phyloP scores from a whole-genome alignment of 2,113 vertebrate species.

The human region GRCh38 chr1:108529501-108530000 shows the following conservation, averaged over 20 bases:
- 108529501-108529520: neutral
- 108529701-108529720: neutral
- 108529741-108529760: neutral
- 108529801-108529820: neutral
- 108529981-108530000: neutral
- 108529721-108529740: neutral
- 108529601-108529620: too few species aligned
- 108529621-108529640: neutral
- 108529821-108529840: neutral
- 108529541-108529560: neutral
- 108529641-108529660: neutral
- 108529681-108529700: neutral
- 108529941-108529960: neutral
- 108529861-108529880: neutral
- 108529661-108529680: neutral
- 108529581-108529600: neutral
- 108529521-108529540: neutral
- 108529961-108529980: neutral
- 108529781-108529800: neutral
- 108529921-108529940: neutral
- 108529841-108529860: neutral
- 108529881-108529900: neutral
- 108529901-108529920: neutral
- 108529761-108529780: neutral
- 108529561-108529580: neutral